A percentile compares a stretch with the other conserved stretches of the same genome.
phyloP scores from a whole-genome alignment of 2,888 invertebrate genomes.

The Abrostola triplasia region DNA sequence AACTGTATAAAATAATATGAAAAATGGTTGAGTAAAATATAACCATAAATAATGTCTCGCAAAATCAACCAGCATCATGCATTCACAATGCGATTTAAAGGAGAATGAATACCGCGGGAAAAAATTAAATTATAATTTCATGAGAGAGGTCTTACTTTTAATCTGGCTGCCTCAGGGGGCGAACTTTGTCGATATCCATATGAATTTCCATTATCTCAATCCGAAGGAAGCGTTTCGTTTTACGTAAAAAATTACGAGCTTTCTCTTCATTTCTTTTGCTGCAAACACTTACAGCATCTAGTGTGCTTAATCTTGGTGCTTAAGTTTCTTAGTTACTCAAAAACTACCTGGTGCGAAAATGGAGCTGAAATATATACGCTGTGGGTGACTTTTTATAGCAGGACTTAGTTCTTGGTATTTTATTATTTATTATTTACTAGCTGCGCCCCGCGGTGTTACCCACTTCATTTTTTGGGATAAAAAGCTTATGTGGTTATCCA shows the following conservation, averaged over 20 bases:
- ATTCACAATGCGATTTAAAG: slow-evolving; percentile 66
- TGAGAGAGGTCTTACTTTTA: slow-evolving; percentile 79
- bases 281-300: slow-evolving; percentile 18
- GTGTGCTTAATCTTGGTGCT: slow-evolving; percentile 15
- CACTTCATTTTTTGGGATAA: no score
- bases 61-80: slow-evolving; percentile 63
- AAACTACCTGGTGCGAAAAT: slow-evolving; percentile 27
- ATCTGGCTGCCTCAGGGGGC: slow-evolving; percentile 63
- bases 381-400: no score
- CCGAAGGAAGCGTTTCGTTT: slow-evolving; percentile 22
- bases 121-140: slow-evolving; percentile 87
- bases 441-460: no score
- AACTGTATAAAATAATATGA: slow-evolving; percentile 23
- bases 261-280: slow-evolving; percentile 15
- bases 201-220: slow-evolving; percentile 63
- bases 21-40: slow-evolving; percentile 46
- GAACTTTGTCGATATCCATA: slow-evolving; percentile 68
- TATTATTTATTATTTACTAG: no score
- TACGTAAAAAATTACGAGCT: slow-evolving; percentile 46
- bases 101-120: slow-evolving; percentile 64
- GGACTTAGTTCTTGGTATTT: slow-evolving; percentile 20
- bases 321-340: slow-evolving; percentile 18
- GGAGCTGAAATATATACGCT: slow-evolving; percentile 17
- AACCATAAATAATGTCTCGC: slow-evolving; percentile 41
- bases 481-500: no score